Evolutionary conservation across 2,797 vertebrate species (phyloP), one percentile per base, ranked within the genome.

Genomic region (Rhyacichthys aspro): DNA sequence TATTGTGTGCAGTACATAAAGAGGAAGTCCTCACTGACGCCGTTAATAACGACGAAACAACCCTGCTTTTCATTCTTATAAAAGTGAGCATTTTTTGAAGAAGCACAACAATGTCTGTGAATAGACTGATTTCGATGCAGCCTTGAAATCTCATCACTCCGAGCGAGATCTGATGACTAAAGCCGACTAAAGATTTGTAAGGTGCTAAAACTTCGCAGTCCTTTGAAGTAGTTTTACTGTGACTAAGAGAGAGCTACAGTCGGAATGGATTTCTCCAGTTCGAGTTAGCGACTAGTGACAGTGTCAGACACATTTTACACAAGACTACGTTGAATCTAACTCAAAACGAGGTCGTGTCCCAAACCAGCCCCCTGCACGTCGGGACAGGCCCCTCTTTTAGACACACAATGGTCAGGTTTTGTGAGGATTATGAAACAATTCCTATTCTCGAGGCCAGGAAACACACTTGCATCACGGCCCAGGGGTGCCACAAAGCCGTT

Each of bases 381-480:
- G 1, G 11, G 47, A 60, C 52, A 66, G 9, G 47, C 81, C 67
- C 76, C 76, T 76, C 60, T 53, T 71, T 60, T 18, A n/a, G 33
- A 46, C 74, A 72, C 63, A 86, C 86, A 88, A 85, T 84, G 63
- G 68, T 69, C 42, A 55, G 9, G 61, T 71, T n/a, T n/a, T 89
- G 81, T 87, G 74, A 72, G 54, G 76, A 83, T 83, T 86, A 73
- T 58, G 44, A 83, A 85, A 82, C 70, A 83, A 86, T 77, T 82
- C 69, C 59, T 33, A 48, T 76, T 83, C 76, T 55, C 45, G 4
- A 47, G 69, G 70, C 66, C 82, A 84, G 80, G 73, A 81, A 85
- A 72, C 72, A n/a, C 44, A 62, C 33, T 76, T 81, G 71, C 63
- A 61, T 79, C 77, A 79, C 17, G 19, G 16, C 43, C 19, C 12